Evolutionary conservation across 2,113 vertebrate genomes (phyloP).

Genomic region (Arenaria interpres): DNA sequence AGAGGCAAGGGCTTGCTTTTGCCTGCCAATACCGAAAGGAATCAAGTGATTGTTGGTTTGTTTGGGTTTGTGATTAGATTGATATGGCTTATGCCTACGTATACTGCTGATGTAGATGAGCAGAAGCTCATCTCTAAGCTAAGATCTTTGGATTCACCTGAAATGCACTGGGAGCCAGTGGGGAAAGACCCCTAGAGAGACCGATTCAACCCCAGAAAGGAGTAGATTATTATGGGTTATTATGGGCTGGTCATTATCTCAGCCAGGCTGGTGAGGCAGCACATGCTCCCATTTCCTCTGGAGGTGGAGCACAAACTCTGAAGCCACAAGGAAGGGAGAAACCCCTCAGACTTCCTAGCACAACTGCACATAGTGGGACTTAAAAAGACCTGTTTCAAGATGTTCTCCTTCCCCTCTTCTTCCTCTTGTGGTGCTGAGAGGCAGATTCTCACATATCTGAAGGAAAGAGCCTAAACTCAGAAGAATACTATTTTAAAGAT

Average conservation of each 20-base stretch:
- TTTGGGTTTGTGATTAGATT: neutral
- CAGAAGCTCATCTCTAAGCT: neutral
- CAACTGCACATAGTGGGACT: accelerated
- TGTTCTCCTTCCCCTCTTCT: neutral
- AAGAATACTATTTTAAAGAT: neutral
- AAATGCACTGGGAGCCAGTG: neutral
- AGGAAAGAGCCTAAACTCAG: neutral
- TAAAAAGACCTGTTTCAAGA: neutral
- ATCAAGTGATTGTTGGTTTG: neutral
- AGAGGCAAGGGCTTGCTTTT: neutral
- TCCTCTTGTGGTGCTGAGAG: accelerated
- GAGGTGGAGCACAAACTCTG: neutral
- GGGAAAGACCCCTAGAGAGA: neutral
- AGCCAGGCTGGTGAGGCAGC: accelerated
- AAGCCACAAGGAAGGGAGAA: neutral
- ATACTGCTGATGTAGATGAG: neutral
- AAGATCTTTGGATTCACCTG: neutral
- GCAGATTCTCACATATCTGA: neutral
- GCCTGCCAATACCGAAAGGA: neutral
- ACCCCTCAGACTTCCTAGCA: neutral
- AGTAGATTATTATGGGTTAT: neutral
- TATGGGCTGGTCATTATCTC: neutral
- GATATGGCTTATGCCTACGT: neutral
- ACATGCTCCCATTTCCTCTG: neutral
- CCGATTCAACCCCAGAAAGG: neutral